A percentile compares a stretch with the other conserved stretches of the same genome.
These are phyloP conservation scores for Mobula hypostoma DNA, from an alignment of 2,113 vertebrate genomes.

Conservation along the genomic window DNA sequence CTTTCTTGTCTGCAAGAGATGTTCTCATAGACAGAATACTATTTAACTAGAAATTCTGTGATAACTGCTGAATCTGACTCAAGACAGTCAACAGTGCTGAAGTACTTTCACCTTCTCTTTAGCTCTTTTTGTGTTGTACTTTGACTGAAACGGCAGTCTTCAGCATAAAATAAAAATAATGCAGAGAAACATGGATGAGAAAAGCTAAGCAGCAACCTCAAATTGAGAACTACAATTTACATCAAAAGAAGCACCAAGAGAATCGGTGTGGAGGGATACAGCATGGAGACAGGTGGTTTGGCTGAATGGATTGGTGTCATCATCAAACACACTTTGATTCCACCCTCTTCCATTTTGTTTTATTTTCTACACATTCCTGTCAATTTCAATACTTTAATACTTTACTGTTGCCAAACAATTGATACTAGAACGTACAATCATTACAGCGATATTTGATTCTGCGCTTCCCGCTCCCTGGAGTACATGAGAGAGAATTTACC, in stretches of 20 bases:
- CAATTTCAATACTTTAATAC: too few species aligned
- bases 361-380: too few species aligned
- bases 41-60: not conserved
- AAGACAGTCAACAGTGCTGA: not conserved
- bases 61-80: not conserved
- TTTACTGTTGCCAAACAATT: too few species aligned
- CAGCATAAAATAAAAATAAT: not conserved
- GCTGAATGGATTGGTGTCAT: too few species aligned
- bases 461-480: too few species aligned
- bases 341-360: too few species aligned
- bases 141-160: not conserved
- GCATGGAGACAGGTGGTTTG: too few species aligned
- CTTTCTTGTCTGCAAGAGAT: not conserved
- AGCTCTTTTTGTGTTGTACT: not conserved
- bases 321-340: too few species aligned
- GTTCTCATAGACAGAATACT: not conserved
- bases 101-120: not conserved
- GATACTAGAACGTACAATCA: too few species aligned
- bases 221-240: not conserved
- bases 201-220: not conserved
- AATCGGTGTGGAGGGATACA: too few species aligned
- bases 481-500: too few species aligned
- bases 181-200: not conserved
- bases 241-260: not conserved
- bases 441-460: too few species aligned